Percentiles rank a stretch among this genome's conserved stretches.
phyloP scores from a whole-genome alignment of 2,113 vertebrate genomes.

The Cynocephalus volans region DNA sequence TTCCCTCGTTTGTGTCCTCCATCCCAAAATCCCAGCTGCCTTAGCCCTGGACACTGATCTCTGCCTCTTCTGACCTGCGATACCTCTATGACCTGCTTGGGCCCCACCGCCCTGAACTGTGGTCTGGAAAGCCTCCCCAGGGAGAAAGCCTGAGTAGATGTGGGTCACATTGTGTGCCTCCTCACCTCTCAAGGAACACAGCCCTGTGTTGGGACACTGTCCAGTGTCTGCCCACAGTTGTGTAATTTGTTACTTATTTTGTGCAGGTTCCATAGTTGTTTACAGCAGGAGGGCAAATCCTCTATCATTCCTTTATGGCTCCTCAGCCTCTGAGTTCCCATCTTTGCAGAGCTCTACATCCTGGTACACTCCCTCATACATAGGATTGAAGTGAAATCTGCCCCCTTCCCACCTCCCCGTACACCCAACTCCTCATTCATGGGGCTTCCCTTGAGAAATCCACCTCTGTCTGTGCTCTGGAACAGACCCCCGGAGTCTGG shows the following conservation, averaged over 20 bases:
- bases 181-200: neutral
- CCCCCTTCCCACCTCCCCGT: neutral
- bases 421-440: neutral
- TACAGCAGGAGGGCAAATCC: neutral
- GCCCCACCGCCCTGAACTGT: neutral
- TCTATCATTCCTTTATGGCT: neutral
- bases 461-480: neutral
- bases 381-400: neutral
- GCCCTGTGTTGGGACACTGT: neutral
- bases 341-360: neutral
- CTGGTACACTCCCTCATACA: neutral
- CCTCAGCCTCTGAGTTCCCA: neutral
- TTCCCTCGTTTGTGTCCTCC: neutral
- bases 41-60: neutral
- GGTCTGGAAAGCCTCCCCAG: neutral
- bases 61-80: neutral
- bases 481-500: neutral
- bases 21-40: neutral
- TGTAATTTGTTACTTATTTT: neutral
- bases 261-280: neutral
- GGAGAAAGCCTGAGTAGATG: neutral
- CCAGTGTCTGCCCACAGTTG: neutral
- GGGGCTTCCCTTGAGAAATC: neutral
- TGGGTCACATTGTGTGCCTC: neutral
- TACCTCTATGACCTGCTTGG: neutral